Conservation (phyloP, 2,797 vertebrate genomes). For the Falco peregrinus region DNA sequence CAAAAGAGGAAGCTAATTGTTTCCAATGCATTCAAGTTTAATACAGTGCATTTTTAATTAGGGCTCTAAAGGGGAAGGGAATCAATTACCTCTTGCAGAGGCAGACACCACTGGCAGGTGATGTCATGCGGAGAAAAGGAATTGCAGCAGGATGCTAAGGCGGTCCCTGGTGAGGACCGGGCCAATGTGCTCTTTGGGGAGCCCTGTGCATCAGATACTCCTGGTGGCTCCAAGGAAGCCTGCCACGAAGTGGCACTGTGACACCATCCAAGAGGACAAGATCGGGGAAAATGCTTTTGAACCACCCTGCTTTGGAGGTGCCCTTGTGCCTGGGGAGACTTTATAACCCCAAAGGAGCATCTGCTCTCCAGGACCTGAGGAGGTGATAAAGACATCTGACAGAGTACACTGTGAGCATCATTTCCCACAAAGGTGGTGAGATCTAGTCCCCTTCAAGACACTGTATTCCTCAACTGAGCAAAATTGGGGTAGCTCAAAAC, state of each 20-base stretch:
- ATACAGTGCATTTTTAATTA: conserved; percentile 75
- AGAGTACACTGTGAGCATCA: neutral
- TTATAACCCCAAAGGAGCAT: neutral
- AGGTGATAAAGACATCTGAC: neutral
- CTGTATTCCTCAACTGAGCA: neutral
- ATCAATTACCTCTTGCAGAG: conserved; percentile 63
- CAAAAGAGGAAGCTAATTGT: conserved; percentile 78
- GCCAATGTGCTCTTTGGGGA: neutral
- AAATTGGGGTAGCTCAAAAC: neutral
- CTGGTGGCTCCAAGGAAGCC: neutral
- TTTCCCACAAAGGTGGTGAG: neutral
- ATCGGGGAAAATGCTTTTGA: neutral
- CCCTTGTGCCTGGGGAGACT: neutral
- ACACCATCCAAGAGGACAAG: neutral
- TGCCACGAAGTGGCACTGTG: conserved; percentile 13
- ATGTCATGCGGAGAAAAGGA: neutral
- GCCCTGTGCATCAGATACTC: rapidly evolving
- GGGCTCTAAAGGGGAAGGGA: conserved; percentile 58
- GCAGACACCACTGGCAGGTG: conserved; percentile 41
- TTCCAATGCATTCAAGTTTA: conserved; percentile 70
- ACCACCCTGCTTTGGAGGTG: neutral
- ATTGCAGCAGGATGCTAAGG: neutral
- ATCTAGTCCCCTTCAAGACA: neutral
- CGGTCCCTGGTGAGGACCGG: neutral
- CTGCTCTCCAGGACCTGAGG: neutral